phyloP scores from a whole-genome alignment of 1,140 invertebrate genomes.

The Aphelenchoides besseyi region DNA sequence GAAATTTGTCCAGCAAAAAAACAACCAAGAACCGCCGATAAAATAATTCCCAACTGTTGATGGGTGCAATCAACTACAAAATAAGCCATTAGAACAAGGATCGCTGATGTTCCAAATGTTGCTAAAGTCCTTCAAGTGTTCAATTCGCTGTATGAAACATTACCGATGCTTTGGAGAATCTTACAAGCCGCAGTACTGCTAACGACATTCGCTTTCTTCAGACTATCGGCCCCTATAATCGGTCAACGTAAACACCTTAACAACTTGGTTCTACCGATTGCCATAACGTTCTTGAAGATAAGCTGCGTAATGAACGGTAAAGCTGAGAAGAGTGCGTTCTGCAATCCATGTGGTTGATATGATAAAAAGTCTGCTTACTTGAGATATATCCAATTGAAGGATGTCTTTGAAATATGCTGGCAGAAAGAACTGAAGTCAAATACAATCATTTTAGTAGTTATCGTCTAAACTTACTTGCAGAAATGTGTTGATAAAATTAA shows the following conservation, averaged over 20 bases:
- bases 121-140: too few relatives aligned
- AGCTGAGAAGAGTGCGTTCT: constrained; percentile 20
- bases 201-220: constrained; percentile 1
- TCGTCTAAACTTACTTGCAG: neutral
- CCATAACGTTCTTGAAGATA: constrained; percentile 20
- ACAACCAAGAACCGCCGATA: constrained; percentile 15
- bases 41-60: neutral
- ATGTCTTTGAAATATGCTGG: constrained; percentile 27
- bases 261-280: too few relatives aligned
- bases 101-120: neutral
- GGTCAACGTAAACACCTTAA: too few relatives aligned
- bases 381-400: constrained; percentile 14
- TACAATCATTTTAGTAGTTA: neutral
- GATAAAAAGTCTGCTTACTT: neutral
- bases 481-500: constrained; percentile 27
- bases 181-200: constrained; percentile 17
- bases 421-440: constrained; percentile 28
- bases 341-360: neutral
- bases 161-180: constrained; percentile 24
- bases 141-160: too few relatives aligned
- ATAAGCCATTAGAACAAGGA: constrained; percentile 23
- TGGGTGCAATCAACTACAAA: constrained; percentile 25
- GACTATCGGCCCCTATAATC: constrained; percentile 9
- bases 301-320: constrained; percentile 18
- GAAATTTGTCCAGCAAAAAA: constrained; percentile 19